phyloP scores from a whole-genome alignment of 2,113 vertebrate species.

The Myiopsitta monachus region DNA sequence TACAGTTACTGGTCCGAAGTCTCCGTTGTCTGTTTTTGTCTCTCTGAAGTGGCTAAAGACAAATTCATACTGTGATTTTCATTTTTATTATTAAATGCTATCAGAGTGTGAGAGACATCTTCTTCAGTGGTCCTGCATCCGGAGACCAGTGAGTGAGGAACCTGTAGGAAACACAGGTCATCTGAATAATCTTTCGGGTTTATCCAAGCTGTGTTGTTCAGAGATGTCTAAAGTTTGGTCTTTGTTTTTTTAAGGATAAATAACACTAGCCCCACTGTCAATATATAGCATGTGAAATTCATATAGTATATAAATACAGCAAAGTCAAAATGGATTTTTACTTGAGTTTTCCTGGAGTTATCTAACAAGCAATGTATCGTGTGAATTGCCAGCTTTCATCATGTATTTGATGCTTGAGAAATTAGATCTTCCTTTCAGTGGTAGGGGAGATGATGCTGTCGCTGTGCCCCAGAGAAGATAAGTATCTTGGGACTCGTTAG shows the following conservation, averaged over 20 bases:
- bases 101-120: too few relatives aligned
- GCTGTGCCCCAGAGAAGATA: conserved; percentile 1
- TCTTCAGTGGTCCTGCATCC: too few relatives aligned
- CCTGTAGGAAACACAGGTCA: too few relatives aligned
- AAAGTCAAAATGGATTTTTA: conserved; percentile 69
- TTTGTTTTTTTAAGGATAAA: conserved; percentile 85
- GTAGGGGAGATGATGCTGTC: conserved; percentile 9
- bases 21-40: too few relatives aligned
- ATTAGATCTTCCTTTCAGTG: not conserved
- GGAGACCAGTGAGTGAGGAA: too few relatives aligned
- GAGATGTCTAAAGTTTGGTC: conserved; percentile 83
- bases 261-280: conserved; percentile 87
- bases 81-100: too few relatives aligned
- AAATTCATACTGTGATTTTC: too few relatives aligned
- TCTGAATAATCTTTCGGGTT: too few relatives aligned
- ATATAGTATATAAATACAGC: conserved; percentile 87
- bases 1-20: too few relatives aligned
- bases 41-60: too few relatives aligned
- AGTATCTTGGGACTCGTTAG: not conserved
- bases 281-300: conserved; percentile 96
- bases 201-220: too few relatives aligned
- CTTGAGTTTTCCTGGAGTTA: conserved; percentile 51
- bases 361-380: conserved; percentile 18
- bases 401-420: not conserved
- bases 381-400: conserved; percentile 10